A percentile compares a stretch with the other conserved stretches of the same genome.
Evolutionary conservation across 1,140 invertebrate genomes (phyloP).

Genomic region (Alviniconcha marisindica): DNA sequence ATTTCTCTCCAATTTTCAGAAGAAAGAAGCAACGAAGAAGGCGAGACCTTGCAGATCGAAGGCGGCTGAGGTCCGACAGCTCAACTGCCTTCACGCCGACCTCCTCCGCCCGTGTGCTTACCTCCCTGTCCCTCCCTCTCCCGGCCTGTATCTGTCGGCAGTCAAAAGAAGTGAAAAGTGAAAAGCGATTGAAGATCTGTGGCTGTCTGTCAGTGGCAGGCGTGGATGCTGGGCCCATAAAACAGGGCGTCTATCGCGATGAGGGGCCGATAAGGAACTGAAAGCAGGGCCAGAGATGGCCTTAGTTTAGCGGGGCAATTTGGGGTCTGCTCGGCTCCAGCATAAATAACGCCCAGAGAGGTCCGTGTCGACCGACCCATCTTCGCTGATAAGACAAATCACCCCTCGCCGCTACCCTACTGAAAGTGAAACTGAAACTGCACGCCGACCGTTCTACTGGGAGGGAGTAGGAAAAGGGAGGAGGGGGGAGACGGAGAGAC

Average conservation of each 20-base stretch:
- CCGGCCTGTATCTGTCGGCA: no score
- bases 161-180: background rate
- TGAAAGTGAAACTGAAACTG: no score
- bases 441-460: no score
- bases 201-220: constrained; percentile 7
- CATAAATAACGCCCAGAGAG: background rate
- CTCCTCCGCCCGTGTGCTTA: no score
- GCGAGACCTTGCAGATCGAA: no score
- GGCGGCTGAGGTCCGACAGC: no score
- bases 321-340: background rate
- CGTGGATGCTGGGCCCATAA: background rate
- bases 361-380: background rate
- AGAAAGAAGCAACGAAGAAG: no score
- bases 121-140: no score
- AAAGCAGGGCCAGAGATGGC: constrained; percentile 5
- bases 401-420: background rate
- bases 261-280: constrained; percentile 18
- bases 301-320: background rate
- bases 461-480: no score
- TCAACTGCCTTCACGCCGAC: no score
- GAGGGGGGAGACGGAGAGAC: background rate
- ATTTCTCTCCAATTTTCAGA: no score
- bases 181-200: constrained; percentile 3
- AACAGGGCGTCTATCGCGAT: constrained; percentile 21
- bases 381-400: constrained; percentile 30